Base-by-base conservation (phyloP, 1,140 invertebrate species). In the Leucophenga varia region DNA sequence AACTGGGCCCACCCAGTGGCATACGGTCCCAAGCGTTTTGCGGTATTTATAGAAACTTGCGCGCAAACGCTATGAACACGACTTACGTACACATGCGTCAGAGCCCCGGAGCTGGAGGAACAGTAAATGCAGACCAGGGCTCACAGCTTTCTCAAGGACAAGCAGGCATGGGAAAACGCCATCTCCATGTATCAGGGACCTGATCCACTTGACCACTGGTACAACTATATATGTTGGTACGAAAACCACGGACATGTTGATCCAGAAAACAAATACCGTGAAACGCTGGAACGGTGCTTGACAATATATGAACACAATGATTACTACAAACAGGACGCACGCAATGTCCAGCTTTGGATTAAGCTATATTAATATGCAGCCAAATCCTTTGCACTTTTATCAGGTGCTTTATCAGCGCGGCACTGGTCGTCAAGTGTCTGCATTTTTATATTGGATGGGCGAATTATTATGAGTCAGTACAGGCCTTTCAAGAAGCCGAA, bases 221-320 rank as follows among this genome's bases (percentile, higher is more conserved):
- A 88, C 65, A 86, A 89, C 53, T 95, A 94, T 67, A 91, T 93
- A 36, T 82, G 85, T 30, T 95, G 92, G 92, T 83, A 91, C 28
- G 92, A 95, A 69, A 91, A 95, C 65, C 90, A 86, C 76, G 89
- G 89, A 9, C 91, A 88, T 73, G 86, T 87, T 77, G 90, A 90
- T 19, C 86, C 86, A 56, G 89, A 93, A 64, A 84, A 85, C 16
- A 87, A 90, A 49, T 81, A 91, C 52, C 78, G 81, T 22, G 82
- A 82, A 54, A 76, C 93, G 20, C 77, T 95, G 8, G 86, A 92
- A 67, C 83, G 88, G 41, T 95, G 91, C 69, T 79, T 95, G 32
- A 79, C 80, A 16, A 77, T 81, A 52, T 94, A 91, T 78, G 90
- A 90, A 74, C 85, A 88, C 76, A 84, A 89, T 71, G 78, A 82